A percentile compares a stretch with the other conserved stretches of the same genome.
These are phyloP conservation scores for Darevskia nairensis DNA, from an alignment of 2,797 vertebrate species.

Conservation along the genomic window DNA sequence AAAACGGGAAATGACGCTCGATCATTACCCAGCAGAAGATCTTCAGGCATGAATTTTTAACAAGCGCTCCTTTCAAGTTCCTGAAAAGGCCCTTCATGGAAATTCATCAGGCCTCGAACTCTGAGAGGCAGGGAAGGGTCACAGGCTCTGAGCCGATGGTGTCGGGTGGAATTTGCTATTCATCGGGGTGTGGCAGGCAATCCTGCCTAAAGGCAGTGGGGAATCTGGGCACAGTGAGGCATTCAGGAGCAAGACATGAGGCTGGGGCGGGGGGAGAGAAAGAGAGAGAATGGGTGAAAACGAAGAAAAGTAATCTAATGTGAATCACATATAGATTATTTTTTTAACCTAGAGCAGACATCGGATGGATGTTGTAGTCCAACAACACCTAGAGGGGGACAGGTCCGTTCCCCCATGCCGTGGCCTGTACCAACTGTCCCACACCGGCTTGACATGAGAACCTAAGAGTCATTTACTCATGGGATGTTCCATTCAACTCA, in stretches of 20 bases:
- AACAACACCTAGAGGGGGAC: too few relatives aligned
- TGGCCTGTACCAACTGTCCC: too few relatives aligned
- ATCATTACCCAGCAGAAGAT: neutral
- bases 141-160: too few relatives aligned
- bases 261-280: too few relatives aligned
- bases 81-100: conserved; percentile 36
- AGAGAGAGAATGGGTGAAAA: too few relatives aligned
- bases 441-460: too few relatives aligned
- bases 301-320: neutral
- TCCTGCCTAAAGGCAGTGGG: neutral
- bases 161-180: neutral
- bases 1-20: conserved; percentile 1
- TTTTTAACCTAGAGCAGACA: neutral
- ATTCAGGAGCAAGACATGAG: neutral
- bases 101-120: neutral
- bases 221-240: neutral
- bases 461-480: too few relatives aligned
- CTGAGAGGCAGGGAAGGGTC: conserved; percentile 11
- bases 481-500: too few relatives aligned
- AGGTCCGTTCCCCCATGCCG: too few relatives aligned
- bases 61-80: conserved; percentile 6
- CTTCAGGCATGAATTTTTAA: conserved; percentile 6
- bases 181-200: neutral
- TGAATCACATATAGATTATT: neutral
- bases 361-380: too few relatives aligned